phyloP scores from a whole-genome alignment of 2,113 vertebrate genomes.

The Stigmatopora argus region DNA sequence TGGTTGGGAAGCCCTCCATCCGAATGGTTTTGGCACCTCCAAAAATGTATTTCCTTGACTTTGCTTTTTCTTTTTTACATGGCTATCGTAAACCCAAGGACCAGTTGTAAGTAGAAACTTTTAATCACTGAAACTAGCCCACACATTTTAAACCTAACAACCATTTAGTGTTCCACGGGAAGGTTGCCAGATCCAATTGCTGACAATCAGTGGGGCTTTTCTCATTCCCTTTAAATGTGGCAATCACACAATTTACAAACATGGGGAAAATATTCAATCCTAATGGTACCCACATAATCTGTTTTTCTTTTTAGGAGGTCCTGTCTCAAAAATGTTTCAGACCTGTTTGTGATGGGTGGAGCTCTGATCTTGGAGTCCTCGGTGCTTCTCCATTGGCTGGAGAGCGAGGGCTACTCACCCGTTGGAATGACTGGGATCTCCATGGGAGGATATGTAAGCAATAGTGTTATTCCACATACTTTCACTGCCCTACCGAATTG shows the following conservation, averaged over 20 bases:
- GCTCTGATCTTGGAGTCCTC: slow-evolving; percentile 92
- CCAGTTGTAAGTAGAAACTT: slow-evolving; percentile 82
- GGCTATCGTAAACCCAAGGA: slow-evolving; percentile 96
- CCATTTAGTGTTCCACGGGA: not conserved
- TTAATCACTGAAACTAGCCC: not conserved
- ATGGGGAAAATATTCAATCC: too few species aligned
- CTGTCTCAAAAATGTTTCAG: slow-evolving; percentile 92
- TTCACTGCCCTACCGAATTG: not conserved
- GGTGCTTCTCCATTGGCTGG: slow-evolving; percentile 89
- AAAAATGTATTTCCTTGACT: slow-evolving; percentile 74
- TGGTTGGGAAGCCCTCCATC: not conserved
- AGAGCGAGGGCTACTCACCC: slow-evolving; percentile 92
- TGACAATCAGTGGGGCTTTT: too few species aligned
- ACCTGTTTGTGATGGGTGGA: slow-evolving; percentile 97
- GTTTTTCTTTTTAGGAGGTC: slow-evolving; percentile 75
- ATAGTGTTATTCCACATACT: not conserved
- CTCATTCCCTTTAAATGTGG: too few species aligned
- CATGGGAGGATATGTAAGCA: slow-evolving; percentile 96
- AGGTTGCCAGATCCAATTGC: too few species aligned
- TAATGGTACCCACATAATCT: slow-evolving; percentile 4
- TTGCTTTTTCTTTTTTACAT: slow-evolving; percentile 66
- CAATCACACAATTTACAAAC: too few species aligned
- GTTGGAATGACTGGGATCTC: slow-evolving; percentile 97
- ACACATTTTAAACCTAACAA: not conserved
- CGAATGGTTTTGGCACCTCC: not conserved